Percentiles rank a stretch among this genome's conserved stretches.
Evolutionary conservation across 2,888 invertebrate genomes (phyloP).

Genomic region (Pollenia amentaria): DNA sequence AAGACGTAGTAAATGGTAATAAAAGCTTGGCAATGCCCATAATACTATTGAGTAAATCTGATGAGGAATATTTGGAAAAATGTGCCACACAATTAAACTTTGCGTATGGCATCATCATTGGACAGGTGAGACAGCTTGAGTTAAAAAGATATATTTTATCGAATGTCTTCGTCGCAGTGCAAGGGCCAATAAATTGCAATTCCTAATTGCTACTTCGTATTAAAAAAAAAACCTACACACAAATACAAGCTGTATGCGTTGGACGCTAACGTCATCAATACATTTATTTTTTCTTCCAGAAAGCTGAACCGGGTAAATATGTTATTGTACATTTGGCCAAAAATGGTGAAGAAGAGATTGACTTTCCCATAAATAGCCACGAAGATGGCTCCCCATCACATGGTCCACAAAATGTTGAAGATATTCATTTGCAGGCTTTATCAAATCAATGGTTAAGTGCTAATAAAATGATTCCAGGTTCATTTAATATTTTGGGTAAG

Average conservation of each 20-base stretch:
- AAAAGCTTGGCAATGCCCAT: conserved; percentile 85
- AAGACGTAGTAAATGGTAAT: conserved; percentile 49
- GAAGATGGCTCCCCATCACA: conserved; percentile 75
- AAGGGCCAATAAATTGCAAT: conserved; percentile 8
- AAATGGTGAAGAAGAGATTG: conserved; percentile 87
- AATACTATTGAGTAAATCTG: conserved; percentile 89
- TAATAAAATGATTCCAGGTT: conserved; percentile 95
- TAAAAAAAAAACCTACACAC: neutral
- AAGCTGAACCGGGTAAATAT: conserved; percentile 88
- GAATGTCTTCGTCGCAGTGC: neutral
- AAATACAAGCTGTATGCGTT: neutral
- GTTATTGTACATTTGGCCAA: conserved; percentile 92
- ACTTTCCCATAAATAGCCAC: conserved; percentile 75
- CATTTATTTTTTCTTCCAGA: conserved; percentile 75
- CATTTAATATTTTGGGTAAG: conserved; percentile 91
- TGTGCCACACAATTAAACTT: conserved; percentile 88
- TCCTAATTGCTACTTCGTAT: neutral
- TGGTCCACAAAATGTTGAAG: conserved; percentile 75
- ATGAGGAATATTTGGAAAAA: conserved; percentile 88
- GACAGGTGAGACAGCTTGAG: conserved; percentile 87
- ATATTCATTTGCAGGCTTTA: conserved; percentile 80
- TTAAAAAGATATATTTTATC: neutral
- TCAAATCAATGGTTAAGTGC: conserved; percentile 92
- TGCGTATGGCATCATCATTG: conserved; percentile 91
- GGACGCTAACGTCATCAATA: conserved; percentile 45